These are phyloP conservation scores for Tetanocera ferruginea DNA, from an alignment of 2,888 invertebrate genomes.

Conservation along the genomic window DNA sequence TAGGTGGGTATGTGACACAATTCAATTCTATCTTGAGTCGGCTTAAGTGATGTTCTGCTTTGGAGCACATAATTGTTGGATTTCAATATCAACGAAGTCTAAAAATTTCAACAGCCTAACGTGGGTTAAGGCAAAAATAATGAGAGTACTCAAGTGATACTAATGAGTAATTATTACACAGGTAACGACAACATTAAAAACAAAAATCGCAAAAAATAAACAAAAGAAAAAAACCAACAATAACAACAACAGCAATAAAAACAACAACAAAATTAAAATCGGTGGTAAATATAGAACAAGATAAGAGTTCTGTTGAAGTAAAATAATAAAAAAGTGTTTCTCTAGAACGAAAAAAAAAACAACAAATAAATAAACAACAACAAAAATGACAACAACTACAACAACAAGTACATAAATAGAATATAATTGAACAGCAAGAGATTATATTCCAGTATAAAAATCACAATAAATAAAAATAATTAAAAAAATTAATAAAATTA, in stretches of 20 bases:
- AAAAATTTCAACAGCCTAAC: not conserved
- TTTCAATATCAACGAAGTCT: too few species aligned
- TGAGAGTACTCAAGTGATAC: not conserved
- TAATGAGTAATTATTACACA: constrained; percentile 8
- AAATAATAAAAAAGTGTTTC: not conserved
- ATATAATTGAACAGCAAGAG: not conserved
- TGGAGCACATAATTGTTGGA: too few species aligned
- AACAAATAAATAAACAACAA: not conserved
- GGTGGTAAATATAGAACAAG: not conserved
- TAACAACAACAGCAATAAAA: not conserved
- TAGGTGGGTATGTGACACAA: too few species aligned
- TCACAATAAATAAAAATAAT: not conserved
- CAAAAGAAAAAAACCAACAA: not conserved
- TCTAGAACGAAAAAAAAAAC: too few species aligned
- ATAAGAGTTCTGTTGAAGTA: constrained; percentile 1
- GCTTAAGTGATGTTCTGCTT: too few species aligned
- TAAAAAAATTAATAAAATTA: not conserved
- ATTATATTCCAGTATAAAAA: constrained; percentile 12
- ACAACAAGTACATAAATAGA: constrained; percentile 36
- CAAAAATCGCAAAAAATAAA: not conserved
- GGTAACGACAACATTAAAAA: not conserved
- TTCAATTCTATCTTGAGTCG: too few species aligned
- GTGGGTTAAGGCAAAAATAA: not conserved
- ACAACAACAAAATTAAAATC: not conserved
- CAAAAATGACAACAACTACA: constrained; percentile 11